Conservation (phyloP, 2,113 vertebrate genomes). For the Sigmodon hispidus region DNA sequence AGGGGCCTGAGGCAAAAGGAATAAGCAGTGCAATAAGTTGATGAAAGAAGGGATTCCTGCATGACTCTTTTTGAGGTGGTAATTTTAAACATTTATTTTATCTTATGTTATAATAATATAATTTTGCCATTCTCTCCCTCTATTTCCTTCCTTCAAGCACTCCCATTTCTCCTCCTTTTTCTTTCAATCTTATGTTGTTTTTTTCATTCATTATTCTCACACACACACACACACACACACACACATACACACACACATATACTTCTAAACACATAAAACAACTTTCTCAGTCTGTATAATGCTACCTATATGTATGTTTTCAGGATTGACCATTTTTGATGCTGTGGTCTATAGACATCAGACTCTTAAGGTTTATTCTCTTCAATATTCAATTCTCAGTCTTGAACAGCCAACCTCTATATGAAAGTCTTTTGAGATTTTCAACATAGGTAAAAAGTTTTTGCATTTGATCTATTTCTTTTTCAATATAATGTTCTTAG, state of each 20-base stretch:
- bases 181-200: background rate
- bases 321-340: background rate
- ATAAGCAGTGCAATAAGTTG: background rate
- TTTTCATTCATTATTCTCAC: background rate
- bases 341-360: background rate
- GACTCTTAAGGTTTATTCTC: too few relatives aligned
- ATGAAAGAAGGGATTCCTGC: background rate
- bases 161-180: background rate
- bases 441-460: background rate
- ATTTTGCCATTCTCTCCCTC: background rate
- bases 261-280: background rate
- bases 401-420: background rate
- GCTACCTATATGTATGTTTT: too few relatives aligned
- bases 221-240: too few relatives aligned
- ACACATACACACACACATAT: background rate
- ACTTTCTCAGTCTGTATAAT: background rate
- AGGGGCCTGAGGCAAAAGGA: background rate
- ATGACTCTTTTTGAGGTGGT: background rate
- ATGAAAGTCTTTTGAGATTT: background rate
- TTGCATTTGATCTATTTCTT: background rate
- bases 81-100: background rate
- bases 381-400: background rate
- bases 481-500: background rate
- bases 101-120: background rate
- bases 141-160: background rate